Conservation (phyloP, 2,113 vertebrate genomes). For the Dendropsophus ebraccatus region DNA sequence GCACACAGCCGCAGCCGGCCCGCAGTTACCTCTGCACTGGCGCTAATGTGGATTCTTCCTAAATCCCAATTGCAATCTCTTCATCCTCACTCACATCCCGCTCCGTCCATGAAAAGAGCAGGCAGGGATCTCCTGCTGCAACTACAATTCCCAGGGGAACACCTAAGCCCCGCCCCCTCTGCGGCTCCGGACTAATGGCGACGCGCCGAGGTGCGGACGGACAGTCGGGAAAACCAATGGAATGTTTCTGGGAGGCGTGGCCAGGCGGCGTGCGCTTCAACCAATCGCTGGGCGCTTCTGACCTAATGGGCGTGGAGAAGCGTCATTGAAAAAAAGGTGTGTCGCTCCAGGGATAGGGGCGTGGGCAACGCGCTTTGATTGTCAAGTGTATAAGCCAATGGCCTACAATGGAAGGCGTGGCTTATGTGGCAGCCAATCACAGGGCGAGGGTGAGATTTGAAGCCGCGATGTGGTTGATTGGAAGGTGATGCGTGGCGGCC, state of each 20-base stretch:
- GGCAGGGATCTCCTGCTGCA: conserved; percentile 40
- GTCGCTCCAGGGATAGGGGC: neutral
- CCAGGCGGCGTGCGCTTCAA: neutral
- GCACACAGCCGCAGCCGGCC: rapidly evolving
- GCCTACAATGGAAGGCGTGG: conserved; percentile 40
- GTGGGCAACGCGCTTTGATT: neutral
- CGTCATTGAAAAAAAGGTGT: conserved; percentile 30
- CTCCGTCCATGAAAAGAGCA: conserved; percentile 48
- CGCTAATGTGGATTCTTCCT: neutral
- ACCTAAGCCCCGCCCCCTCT: neutral
- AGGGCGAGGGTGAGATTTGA: neutral
- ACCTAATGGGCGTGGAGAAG: neutral
- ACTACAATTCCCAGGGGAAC: conserved; percentile 49
- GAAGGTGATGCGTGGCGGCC: neutral
- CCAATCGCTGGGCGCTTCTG: neutral
- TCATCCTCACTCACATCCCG: conserved; percentile 28
- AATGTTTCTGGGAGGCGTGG: neutral
- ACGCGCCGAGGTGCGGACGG: conserved; percentile 19
- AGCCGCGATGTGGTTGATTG: neutral
- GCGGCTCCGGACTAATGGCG: conserved; percentile 16
- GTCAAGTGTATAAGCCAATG: neutral
- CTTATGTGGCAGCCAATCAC: neutral
- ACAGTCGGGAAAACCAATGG: neutral
- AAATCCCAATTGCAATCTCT: neutral
- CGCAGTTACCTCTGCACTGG: conserved; percentile 28